Evolutionary conservation across 2,888 invertebrate species (phyloP).

Genomic region (Oxytorus armatus): DNA sequence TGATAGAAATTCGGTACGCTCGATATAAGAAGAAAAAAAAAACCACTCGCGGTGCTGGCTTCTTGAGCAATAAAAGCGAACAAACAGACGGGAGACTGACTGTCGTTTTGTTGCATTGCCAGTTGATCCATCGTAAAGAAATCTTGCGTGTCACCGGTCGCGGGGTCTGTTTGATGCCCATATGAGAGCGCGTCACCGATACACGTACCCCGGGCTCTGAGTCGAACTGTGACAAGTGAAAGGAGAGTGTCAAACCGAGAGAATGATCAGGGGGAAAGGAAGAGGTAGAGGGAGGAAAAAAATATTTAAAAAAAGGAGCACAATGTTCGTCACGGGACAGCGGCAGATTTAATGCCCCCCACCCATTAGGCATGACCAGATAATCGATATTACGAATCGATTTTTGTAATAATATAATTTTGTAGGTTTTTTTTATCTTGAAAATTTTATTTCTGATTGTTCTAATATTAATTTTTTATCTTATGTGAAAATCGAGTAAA

Average conservation of each 20-base stretch:
- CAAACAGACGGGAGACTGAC: conserved; percentile 9
- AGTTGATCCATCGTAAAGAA: conserved; percentile 58
- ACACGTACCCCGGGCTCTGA: conserved; percentile 25
- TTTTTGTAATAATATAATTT: no score
- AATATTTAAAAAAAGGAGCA: conserved; percentile 61
- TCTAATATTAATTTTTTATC: no score
- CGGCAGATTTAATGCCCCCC: conserved; percentile 70
- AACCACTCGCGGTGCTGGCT: conserved; percentile 47
- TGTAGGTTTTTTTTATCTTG: no score
- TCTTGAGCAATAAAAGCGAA: conserved; percentile 61
- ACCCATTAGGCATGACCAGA: conserved; percentile 4
- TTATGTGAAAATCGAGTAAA: no score
- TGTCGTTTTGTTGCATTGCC: conserved; percentile 7
- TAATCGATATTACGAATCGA: no score
- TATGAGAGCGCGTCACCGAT: conserved; percentile 54
- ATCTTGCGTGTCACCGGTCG: conserved; percentile 62
- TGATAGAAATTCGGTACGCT: conserved; percentile 34
- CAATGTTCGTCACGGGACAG: conserved; percentile 76
- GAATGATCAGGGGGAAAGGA: conserved; percentile 24
- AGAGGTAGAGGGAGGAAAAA: conserved; percentile 49
- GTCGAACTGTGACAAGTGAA: conserved; percentile 56
- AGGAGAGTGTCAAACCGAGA: conserved; percentile 60
- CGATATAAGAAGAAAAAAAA: conserved; percentile 53
- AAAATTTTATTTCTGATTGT: no score
- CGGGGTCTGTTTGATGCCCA: conserved; percentile 11